phyloP scores from a whole-genome alignment of 2,888 invertebrate species.

The Physocephala rufipes region DNA sequence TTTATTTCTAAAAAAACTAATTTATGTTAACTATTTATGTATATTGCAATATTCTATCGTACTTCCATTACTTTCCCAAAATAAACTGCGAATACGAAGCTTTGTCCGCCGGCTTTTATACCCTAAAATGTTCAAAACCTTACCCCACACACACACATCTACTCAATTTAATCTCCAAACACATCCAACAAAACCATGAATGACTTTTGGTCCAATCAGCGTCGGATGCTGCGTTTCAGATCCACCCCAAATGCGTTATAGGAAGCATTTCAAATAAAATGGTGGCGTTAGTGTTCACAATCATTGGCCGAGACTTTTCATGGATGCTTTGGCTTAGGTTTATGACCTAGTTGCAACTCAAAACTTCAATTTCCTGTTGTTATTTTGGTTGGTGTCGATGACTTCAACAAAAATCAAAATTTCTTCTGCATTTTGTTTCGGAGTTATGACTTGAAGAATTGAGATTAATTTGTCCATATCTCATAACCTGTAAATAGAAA shows the following conservation, averaged over 20 bases:
- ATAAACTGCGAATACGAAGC: background rate
- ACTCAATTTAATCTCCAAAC: background rate
- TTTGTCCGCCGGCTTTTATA: conserved; percentile 57
- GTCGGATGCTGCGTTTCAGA: conserved; percentile 34
- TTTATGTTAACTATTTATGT: background rate
- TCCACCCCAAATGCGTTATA: background rate
- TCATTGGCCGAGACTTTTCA: conserved; percentile 2
- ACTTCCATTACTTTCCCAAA: conserved; percentile 2
- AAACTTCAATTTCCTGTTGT: too few species aligned
- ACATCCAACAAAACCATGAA: conserved; percentile 33
- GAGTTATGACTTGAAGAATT: too few species aligned
- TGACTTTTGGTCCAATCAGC: conserved; percentile 41
- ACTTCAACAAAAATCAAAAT: too few species aligned
- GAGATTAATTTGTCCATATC: too few species aligned
- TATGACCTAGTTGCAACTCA: too few species aligned
- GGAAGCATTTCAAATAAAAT: conserved; percentile 31
- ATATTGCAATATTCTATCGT: background rate
- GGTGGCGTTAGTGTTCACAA: conserved; percentile 37
- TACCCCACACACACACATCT: conserved; percentile 39
- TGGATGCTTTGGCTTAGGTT: too few species aligned
- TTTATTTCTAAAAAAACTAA: background rate
- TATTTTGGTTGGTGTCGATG: too few species aligned
- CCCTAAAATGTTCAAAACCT: conserved; percentile 24
- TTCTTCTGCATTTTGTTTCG: too few species aligned
- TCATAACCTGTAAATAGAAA: too few species aligned